A percentile compares a stretch with the other conserved stretches of the same genome.
phyloP scores from a whole-genome alignment of 2,797 vertebrate genomes.

The Cuniculus paca region DNA sequence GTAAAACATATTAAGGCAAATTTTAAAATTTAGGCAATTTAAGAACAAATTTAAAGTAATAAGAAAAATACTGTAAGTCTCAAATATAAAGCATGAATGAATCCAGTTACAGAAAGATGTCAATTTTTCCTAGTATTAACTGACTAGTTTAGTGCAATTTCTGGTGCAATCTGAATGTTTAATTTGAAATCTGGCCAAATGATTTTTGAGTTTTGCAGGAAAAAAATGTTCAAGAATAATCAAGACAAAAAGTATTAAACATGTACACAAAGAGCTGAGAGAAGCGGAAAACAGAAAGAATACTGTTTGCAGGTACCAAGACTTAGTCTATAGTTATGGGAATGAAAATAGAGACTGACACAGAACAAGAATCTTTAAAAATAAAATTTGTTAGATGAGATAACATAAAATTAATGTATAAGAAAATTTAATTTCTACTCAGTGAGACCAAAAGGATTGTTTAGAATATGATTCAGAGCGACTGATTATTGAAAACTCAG shows the following conservation, averaged over 20 bases:
- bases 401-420: background rate
- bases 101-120: conserved; percentile 16
- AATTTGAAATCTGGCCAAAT: background rate
- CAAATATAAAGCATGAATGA: conserved; percentile 47
- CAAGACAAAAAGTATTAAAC: background rate
- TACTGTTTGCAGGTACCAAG: background rate
- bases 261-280: background rate
- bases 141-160: background rate
- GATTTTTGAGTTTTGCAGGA: background rate
- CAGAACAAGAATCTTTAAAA: background rate
- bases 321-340: background rate
- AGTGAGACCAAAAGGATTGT: background rate
- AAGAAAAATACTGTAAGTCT: background rate
- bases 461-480: background rate
- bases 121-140: background rate
- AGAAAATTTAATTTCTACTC: background rate
- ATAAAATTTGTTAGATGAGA: background rate
- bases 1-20: background rate
- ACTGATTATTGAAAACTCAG: background rate
- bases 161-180: background rate
- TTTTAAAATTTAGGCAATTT: background rate
- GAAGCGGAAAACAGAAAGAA: background rate
- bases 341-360: background rate
- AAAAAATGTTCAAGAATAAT: conserved; percentile 5
- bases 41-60: background rate